Conservation (phyloP, 2,113 vertebrate species). For the Mobula birostris region DNA sequence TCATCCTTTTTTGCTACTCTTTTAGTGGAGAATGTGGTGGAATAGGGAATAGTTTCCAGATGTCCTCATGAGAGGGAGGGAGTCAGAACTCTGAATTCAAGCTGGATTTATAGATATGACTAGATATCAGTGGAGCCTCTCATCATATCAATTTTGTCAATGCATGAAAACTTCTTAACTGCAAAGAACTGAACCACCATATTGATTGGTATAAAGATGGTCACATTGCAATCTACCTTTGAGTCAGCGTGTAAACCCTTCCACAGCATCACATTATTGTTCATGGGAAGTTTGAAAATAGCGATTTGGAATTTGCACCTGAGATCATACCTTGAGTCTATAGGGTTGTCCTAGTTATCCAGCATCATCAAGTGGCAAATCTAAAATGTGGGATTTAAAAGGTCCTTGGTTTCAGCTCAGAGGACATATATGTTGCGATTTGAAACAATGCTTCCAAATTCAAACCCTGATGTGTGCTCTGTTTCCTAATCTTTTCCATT, state of each 20-base stretch:
- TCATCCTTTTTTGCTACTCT: background rate
- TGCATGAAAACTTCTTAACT: background rate
- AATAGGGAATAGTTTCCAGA: background rate
- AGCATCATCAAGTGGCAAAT: background rate
- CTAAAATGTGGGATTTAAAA: background rate
- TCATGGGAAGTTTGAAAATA: background rate
- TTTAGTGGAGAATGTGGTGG: background rate
- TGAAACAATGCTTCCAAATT: background rate
- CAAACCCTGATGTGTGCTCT: background rate
- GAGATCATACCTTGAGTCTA: background rate
- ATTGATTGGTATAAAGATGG: background rate
- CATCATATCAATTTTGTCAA: background rate
- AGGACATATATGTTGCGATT: background rate
- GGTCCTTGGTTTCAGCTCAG: background rate
- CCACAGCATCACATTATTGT: background rate
- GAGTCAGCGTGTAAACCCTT: background rate
- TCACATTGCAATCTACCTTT: background rate
- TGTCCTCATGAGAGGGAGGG: background rate
- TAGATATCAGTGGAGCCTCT: background rate
- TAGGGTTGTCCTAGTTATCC: background rate
- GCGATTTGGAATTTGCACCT: background rate
- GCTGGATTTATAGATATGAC: background rate
- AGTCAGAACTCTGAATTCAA: background rate
- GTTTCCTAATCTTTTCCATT: background rate
- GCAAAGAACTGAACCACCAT: background rate